Base-by-base conservation (phyloP, 2,797 vertebrate genomes). In the Danio choprae region DNA sequence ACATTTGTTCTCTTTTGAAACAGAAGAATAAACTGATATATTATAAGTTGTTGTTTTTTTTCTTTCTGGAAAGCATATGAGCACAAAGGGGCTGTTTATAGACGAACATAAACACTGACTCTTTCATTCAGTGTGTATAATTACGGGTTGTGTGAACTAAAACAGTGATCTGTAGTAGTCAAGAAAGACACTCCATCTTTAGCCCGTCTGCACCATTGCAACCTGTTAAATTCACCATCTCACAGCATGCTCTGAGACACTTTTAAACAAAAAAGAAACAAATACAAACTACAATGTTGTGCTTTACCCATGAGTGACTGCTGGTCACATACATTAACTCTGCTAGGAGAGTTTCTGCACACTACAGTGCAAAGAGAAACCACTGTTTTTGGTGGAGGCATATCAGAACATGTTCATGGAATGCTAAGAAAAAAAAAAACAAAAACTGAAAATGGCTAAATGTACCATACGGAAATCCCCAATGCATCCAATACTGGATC, bases 41-140 rank as follows among this genome's bases (percentile, higher is more conserved):
- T 51, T 74, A 90, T 86, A 89, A 78, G 40, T 18, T 44, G 18
- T 41, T 15, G 40, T 18, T 44, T 18, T 41, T 15, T n/a, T 40
- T 60, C 89, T 79, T 15, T 53, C 13, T 20, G 10, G 50, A 87
- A 22, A 79, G 46, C 70, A 44, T 62, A 50, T 22, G 12, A 70
- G 59, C 11, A 60, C 48, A 79, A 80, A 80, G 65, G n/a, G 74
- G 55, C 44, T 4, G 55, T 81, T 85, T 84, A 84, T 53, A 76
- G 75, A 38, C 3, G 18, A 56, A 79, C 22, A 22, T 59, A 72
- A 86, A 84, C 84, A 29, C 79, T 55, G 48, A 76, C 41, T 67
- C 83, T 87, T 50, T 86, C 74, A 84, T 85, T 84, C 75, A 46
- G 46, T 59, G 62, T 71, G 50, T 84, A 59, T 85, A 83, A 88